These are phyloP conservation scores for Paracanthobrama guichenoti DNA, from an alignment of 2,113 vertebrate species.

Conservation along the genomic window DNA sequence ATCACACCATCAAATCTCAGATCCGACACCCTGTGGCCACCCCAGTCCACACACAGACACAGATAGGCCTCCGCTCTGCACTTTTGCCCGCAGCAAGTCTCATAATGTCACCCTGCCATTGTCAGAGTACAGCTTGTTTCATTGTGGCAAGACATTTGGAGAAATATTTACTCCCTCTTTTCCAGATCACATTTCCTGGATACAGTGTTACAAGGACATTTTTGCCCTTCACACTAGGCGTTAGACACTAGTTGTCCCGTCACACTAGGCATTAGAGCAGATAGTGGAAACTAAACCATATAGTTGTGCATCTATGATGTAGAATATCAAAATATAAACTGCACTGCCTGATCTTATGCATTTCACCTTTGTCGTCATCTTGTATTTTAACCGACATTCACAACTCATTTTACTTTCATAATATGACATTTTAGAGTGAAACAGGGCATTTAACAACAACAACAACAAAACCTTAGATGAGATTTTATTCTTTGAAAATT, in stretches of 20 bases:
- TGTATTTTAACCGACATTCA: neutral
- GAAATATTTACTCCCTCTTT: constrained; percentile 30
- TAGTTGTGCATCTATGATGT: neutral
- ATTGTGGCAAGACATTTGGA: constrained; percentile 11
- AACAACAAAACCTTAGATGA: too few relatives aligned
- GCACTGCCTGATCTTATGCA: neutral
- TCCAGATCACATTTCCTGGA: constrained; percentile 26
- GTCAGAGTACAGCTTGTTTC: constrained; percentile 26
- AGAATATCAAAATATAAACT: neutral
- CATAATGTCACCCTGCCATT: constrained; percentile 38
- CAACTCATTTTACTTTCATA: neutral
- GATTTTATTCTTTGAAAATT: too few relatives aligned
- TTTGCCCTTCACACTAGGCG: neutral
- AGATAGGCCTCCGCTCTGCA: constrained; percentile 35
- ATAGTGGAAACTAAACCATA: neutral
- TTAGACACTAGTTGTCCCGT: neutral
- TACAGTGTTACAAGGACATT: constrained; percentile 12
- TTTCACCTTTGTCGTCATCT: neutral
- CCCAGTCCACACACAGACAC: constrained; percentile 41
- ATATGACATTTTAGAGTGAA: neutral
- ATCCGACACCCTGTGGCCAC: constrained; percentile 47
- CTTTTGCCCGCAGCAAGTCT: constrained; percentile 38
- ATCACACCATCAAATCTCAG: constrained; percentile 46
- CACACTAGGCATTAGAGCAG: neutral
- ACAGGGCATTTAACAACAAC: neutral